phyloP scores from a whole-genome alignment of 2,888 invertebrate genomes.

The Ochropleura plecta region DNA sequence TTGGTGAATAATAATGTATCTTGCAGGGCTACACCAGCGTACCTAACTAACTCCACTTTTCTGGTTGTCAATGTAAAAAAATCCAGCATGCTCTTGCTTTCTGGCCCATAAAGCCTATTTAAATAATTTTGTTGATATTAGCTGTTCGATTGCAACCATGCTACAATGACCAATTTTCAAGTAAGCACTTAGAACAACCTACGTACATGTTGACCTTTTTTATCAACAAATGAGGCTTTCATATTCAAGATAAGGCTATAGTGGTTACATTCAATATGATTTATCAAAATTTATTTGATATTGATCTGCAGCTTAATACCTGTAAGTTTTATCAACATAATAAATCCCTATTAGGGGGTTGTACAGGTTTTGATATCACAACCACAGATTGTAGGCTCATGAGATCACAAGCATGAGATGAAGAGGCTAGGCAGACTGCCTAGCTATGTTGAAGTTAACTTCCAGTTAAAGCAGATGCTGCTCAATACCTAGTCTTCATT shows the following conservation, averaged over 20 bases:
- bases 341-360: not conserved
- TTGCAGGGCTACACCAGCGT: not conserved
- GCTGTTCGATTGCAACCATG: not conserved
- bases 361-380: not conserved
- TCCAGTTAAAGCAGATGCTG: not conserved
- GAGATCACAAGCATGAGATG: not conserved
- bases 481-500: not conserved
- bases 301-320: not conserved
- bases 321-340: not conserved
- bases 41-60: not conserved
- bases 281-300: conserved; percentile 28
- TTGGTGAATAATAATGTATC: not conserved
- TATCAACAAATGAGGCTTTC: conserved; percentile 54
- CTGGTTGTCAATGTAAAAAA: not conserved
- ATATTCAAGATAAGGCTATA: conserved; percentile 44
- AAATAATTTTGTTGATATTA: not conserved
- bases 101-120: not conserved
- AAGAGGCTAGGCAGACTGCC: not conserved
- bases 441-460: not conserved
- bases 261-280: conserved; percentile 34
- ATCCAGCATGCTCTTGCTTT: not conserved
- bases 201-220: conserved; percentile 39
- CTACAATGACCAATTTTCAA: not conserved
- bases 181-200: conserved; percentile 8
- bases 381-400: not conserved